Percentiles rank a stretch among this genome's conserved stretches.
phyloP scores from a whole-genome alignment of 2,113 vertebrate species.

The Ctenodactylus gundi region DNA sequence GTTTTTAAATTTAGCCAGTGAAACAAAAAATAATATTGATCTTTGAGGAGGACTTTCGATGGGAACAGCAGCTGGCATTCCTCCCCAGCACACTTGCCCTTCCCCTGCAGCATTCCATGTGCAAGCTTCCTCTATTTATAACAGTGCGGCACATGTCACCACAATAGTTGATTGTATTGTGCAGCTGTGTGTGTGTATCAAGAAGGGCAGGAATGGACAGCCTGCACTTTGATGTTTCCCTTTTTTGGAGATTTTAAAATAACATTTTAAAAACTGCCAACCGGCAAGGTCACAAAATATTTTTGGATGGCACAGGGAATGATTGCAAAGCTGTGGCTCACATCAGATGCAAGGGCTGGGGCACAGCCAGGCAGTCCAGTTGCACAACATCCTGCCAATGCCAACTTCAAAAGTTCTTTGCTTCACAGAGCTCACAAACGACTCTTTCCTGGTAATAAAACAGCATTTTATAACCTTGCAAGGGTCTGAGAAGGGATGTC shows the following conservation, averaged over 20 bases:
- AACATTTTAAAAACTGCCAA: conserved; percentile 81
- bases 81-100: conserved; percentile 74
- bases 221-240: conserved; percentile 83
- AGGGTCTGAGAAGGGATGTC: neutral
- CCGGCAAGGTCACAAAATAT: conserved; percentile 75
- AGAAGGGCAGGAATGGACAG: conserved; percentile 80
- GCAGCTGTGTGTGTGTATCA: conserved; percentile 81
- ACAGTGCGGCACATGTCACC: conserved; percentile 69
- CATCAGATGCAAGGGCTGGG: conserved; percentile 2
- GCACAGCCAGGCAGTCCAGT: conserved; percentile 21
- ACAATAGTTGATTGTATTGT: conserved; percentile 82
- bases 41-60: conserved; percentile 40
- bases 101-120: conserved; percentile 53
- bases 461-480: conserved; percentile 45
- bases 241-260: conserved; percentile 82
- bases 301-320: conserved; percentile 69
- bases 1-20: conserved; percentile 40
- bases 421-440: conserved; percentile 67
- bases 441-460: conserved; percentile 73
- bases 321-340: conserved; percentile 70
- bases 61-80: conserved; percentile 44
- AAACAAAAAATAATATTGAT: conserved; percentile 65
- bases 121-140: conserved; percentile 82
- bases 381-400: conserved; percentile 73
- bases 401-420: conserved; percentile 73